These are phyloP conservation scores for Onychostruthus taczanowskii DNA, from an alignment of 2,113 vertebrate genomes.

Conservation along the genomic window DNA sequence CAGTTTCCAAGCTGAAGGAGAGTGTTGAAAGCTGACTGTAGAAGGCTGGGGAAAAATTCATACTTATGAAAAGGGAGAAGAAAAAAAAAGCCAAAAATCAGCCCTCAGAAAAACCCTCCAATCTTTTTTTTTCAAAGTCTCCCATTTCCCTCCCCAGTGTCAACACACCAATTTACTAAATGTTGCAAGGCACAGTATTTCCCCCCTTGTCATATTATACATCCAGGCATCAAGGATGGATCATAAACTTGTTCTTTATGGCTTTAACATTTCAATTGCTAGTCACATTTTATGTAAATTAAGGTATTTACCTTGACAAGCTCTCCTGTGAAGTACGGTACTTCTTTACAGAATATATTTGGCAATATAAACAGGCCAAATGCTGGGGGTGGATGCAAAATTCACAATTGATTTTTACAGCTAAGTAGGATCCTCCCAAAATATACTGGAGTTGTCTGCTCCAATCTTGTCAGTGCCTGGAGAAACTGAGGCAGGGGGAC, in stretches of 20 bases:
- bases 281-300: slow-evolving; percentile 68
- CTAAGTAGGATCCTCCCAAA: slow-evolving; percentile 7
- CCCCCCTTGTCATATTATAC: slow-evolving; percentile 59
- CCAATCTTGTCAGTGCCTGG: neutral
- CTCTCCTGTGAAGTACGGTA: slow-evolving; percentile 65
- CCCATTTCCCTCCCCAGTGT: slow-evolving; percentile 19
- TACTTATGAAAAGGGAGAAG: neutral
- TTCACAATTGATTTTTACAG: neutral
- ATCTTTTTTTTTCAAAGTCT: slow-evolving; percentile 30
- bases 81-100: neutral
- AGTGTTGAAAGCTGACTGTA: neutral
- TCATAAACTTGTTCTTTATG: slow-evolving; percentile 73
- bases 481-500: slow-evolving; percentile 4
- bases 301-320: slow-evolving; percentile 72
- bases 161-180: slow-evolving; percentile 60
- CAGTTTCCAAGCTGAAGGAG: neutral
- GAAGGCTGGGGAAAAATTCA: neutral
- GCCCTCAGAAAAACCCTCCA: neutral
- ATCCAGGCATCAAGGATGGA: slow-evolving; percentile 67
- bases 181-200: slow-evolving; percentile 54
- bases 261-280: slow-evolving; percentile 69
- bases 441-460: neutral
- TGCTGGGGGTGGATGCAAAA: slow-evolving; percentile 26
- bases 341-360: slow-evolving; percentile 68
- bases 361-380: slow-evolving; percentile 59